Percentiles rank a stretch among this genome's conserved stretches.
Conservation (phyloP, 2,113 vertebrate species). For the Peromyscus leucopus region DNA sequence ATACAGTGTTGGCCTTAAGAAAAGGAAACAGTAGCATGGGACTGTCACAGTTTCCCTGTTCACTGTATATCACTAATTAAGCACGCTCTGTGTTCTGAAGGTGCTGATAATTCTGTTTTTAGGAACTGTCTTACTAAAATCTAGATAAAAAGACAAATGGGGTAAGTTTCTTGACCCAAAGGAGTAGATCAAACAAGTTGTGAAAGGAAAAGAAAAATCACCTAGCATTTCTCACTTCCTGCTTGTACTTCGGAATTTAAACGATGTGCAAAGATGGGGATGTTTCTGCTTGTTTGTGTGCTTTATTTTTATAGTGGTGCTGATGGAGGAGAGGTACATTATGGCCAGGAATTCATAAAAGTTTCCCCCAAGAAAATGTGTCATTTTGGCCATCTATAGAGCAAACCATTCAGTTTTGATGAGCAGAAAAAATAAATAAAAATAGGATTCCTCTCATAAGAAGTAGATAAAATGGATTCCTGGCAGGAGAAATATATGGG, state of each 20-base stretch:
- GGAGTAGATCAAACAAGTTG: background rate
- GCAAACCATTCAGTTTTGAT: background rate
- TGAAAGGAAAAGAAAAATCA: background rate
- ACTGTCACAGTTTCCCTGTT: background rate
- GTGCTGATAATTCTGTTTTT: background rate
- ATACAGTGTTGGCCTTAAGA: background rate
- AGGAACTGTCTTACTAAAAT: background rate
- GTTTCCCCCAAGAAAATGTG: constrained; percentile 15
- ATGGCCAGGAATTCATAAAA: background rate
- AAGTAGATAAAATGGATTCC: background rate
- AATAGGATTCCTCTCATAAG: constrained; percentile 29
- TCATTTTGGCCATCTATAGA: background rate
- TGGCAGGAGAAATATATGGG: constrained; percentile 18
- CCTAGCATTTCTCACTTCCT: background rate
- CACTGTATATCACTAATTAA: background rate
- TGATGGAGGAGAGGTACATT: background rate
- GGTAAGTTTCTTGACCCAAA: background rate
- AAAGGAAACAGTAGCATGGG: background rate
- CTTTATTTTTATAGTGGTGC: background rate
- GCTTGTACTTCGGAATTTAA: background rate
- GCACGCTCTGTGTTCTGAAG: background rate
- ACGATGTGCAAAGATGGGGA: background rate
- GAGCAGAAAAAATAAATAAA: constrained; percentile 1
- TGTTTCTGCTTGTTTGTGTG: background rate
- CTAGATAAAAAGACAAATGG: background rate